phyloP scores from a whole-genome alignment of 2,888 invertebrate species.

The Thecocarcelia acutangulata region DNA sequence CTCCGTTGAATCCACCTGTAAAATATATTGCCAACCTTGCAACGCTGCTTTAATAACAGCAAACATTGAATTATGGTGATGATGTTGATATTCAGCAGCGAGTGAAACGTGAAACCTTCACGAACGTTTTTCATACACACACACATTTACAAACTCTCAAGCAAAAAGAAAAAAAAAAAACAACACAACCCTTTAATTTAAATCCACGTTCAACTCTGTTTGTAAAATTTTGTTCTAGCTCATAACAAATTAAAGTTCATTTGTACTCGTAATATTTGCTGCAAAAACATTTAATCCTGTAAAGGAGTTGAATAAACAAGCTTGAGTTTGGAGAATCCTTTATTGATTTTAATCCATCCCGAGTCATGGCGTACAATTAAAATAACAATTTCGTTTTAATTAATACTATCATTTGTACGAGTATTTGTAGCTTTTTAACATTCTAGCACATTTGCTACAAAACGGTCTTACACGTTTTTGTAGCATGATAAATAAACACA shows the following conservation, averaged over 20 bases:
- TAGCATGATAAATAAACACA: not conserved
- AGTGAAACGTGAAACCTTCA: constrained; percentile 26
- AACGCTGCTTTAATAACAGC: constrained; percentile 18
- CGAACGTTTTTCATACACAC: not conserved
- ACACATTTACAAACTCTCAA: not conserved
- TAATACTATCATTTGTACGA: not conserved
- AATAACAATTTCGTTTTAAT: constrained; percentile 19
- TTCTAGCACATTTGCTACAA: not conserved
- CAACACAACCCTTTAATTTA: constrained; percentile 9
- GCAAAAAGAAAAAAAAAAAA: not conserved
- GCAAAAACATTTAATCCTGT: not conserved
- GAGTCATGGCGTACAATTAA: constrained; percentile 9
- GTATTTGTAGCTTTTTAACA: not conserved
- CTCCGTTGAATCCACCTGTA: constrained; percentile 62
- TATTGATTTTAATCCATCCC: constrained; percentile 6
- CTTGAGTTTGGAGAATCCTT: not conserved
- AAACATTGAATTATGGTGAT: constrained; percentile 1
- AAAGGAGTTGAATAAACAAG: not conserved
- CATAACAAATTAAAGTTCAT: constrained; percentile 44
- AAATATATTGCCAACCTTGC: constrained; percentile 49
- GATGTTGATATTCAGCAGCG: not conserved
- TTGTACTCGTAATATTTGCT: constrained; percentile 36
- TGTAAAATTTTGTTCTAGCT: constrained; percentile 29
- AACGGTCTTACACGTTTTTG: too few species aligned
- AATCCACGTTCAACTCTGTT: constrained; percentile 27